phyloP scores from a whole-genome alignment of 2,113 vertebrate species.

The Glaucomys volans region DNA sequence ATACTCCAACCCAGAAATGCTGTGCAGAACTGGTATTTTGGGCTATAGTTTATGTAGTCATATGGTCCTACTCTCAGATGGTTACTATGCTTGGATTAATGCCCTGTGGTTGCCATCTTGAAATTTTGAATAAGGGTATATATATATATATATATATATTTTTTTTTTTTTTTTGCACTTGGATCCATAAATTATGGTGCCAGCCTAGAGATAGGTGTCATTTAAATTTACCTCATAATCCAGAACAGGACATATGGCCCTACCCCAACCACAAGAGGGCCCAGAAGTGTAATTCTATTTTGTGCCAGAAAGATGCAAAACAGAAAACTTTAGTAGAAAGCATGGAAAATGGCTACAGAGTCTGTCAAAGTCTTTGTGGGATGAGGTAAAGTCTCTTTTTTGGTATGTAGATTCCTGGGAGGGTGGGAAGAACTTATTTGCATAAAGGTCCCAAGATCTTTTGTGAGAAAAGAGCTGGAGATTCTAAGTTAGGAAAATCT shows the following conservation, averaged over 20 bases:
- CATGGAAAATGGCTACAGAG: neutral
- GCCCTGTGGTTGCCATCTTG: neutral
- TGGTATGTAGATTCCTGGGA: neutral
- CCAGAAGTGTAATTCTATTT: slow-evolving; percentile 16
- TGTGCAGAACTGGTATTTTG: neutral
- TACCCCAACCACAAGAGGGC: neutral
- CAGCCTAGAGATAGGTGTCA: neutral
- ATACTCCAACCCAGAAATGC: neutral
- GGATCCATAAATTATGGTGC: neutral
- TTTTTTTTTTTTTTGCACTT: neutral
- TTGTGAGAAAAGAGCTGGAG: slow-evolving; percentile 45
- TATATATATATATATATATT: too few relatives aligned
- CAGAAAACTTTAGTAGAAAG: slow-evolving; percentile 4
- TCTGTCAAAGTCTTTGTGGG: neutral
- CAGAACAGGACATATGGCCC: neutral
- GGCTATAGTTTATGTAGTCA: neutral
- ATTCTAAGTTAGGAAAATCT: neutral
- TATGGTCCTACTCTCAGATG: neutral
- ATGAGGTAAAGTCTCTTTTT: neutral
- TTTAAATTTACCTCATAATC: neutral
- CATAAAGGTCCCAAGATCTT: neutral
- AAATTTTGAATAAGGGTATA: neutral
- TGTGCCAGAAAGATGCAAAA: neutral
- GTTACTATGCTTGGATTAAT: neutral
- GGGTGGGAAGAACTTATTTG: neutral